phyloP scores from a whole-genome alignment of 2,113 vertebrate species.

The Columbina picui region DNA sequence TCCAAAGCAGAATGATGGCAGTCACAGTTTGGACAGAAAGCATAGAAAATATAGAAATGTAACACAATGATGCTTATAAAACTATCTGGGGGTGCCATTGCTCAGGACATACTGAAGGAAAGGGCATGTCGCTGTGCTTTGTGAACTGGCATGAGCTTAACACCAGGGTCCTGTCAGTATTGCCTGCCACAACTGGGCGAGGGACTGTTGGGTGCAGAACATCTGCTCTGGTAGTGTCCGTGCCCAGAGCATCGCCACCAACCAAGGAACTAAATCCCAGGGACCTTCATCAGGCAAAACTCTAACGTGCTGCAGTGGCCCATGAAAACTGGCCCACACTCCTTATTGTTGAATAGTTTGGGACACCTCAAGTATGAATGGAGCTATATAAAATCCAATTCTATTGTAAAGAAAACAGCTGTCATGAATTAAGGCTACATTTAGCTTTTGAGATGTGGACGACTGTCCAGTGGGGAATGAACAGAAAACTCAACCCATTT shows the following conservation, averaged over 20 bases:
- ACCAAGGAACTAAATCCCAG: neutral
- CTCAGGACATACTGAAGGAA: neutral
- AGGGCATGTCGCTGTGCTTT: neutral
- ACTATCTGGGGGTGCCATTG: neutral
- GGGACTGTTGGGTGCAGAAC: neutral
- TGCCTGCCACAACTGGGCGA: neutral
- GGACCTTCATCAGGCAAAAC: neutral
- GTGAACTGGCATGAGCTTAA: neutral
- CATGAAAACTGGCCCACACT: neutral
- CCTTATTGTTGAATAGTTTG: conserved; percentile 41
- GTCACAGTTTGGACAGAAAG: neutral
- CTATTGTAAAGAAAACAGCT: conserved; percentile 66
- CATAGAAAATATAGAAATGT: neutral
- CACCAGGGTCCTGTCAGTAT: neutral
- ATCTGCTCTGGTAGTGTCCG: neutral
- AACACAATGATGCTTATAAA: neutral
- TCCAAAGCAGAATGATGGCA: neutral
- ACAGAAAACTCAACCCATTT: conserved; percentile 54
- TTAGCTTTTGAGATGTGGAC: conserved; percentile 44
- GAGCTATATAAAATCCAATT: conserved; percentile 25
- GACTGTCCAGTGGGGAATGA: conserved; percentile 38
- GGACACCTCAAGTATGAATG: conserved; percentile 57
- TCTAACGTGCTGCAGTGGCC: neutral
- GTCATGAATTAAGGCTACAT: conserved; percentile 1
- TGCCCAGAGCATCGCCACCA: rapidly evolving